These are phyloP conservation scores for Cephalopterus ornatus DNA, from an alignment of 2,113 vertebrate genomes.

Conservation along the genomic window DNA sequence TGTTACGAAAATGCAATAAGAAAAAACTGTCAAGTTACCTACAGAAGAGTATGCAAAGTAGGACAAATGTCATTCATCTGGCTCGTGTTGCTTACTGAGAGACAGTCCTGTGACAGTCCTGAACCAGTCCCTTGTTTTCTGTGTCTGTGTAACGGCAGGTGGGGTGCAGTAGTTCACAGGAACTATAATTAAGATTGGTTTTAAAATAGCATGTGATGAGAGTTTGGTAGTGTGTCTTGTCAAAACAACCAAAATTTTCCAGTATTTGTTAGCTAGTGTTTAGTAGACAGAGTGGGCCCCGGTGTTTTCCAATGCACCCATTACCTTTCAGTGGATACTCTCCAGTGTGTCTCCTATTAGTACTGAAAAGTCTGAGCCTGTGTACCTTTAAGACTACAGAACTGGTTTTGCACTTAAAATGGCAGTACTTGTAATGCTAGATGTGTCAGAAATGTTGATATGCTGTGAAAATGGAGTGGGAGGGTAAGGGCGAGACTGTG, in stretches of 20 bases:
- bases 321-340: neutral
- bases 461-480: neutral
- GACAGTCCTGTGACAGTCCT: neutral
- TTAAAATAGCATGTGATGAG: neutral
- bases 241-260: neutral
- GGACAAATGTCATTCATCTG: neutral
- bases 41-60: neutral
- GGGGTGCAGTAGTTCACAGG: neutral
- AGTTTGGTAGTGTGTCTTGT: neutral
- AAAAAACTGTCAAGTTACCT: neutral
- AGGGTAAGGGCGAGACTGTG: neutral
- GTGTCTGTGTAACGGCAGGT: neutral
- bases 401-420: slow-evolving; percentile 7
- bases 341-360: neutral
- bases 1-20: neutral
- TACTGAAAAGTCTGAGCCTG: neutral
- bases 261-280: neutral
- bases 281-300: neutral
- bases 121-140: neutral
- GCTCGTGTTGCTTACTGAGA: neutral
- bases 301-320: neutral
- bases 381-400: neutral
- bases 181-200: neutral
- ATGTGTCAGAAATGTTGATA: neutral
- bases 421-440: neutral